Conservation (phyloP, 2,113 vertebrate species). For the Tragelaphus imberbis region DNA sequence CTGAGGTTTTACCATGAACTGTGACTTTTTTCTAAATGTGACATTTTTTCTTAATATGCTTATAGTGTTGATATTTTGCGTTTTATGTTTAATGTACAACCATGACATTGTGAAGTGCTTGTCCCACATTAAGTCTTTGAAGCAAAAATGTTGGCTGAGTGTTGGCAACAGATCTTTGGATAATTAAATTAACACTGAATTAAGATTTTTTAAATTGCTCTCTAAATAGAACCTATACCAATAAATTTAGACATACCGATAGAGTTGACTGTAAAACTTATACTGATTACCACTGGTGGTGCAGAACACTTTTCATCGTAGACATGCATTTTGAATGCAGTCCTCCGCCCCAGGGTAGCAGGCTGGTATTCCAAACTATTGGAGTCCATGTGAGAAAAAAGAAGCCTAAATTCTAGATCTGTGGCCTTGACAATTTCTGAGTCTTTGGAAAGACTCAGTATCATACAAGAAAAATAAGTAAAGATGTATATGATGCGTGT, state of each 20-base stretch:
- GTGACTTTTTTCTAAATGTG: background rate
- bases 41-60: background rate
- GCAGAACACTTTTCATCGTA: background rate
- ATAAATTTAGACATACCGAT: background rate
- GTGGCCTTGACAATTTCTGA: background rate
- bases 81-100: background rate
- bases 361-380: background rate
- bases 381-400: background rate
- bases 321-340: background rate
- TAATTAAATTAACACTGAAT: background rate
- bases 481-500: background rate
- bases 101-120: background rate
- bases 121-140: background rate
- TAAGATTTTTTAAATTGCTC: background rate
- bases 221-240: background rate
- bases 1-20: background rate
- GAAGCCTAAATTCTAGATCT: background rate
- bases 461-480: background rate
- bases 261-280: background rate
- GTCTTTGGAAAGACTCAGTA: background rate
- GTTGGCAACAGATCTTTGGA: background rate
- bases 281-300: background rate
- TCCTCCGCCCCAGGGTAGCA: accelerated
- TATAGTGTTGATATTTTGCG: background rate
- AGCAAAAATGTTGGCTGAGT: background rate